These are phyloP conservation scores for Sylvia atricapilla DNA, from an alignment of 2,113 vertebrate genomes.

Conservation along the genomic window DNA sequence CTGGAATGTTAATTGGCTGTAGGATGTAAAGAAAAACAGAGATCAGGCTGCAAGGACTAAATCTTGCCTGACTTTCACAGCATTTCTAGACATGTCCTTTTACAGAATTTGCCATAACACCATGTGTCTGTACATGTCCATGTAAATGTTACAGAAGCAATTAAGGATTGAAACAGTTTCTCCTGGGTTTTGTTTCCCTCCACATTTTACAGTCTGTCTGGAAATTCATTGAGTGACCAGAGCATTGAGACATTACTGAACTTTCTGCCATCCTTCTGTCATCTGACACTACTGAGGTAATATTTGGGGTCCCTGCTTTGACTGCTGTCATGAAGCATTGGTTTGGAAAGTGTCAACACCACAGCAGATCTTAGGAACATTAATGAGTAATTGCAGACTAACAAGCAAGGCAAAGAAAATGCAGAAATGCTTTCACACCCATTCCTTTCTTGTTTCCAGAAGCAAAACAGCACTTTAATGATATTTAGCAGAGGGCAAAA, in stretches of 20 bases:
- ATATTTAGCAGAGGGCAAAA: background rate
- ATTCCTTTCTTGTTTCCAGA: background rate
- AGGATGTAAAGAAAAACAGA: background rate
- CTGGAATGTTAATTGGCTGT: background rate
- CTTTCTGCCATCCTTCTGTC: conserved; percentile 65
- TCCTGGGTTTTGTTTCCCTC: background rate
- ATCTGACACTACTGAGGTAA: conserved; percentile 81
- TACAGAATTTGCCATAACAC: background rate
- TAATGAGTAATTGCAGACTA: background rate
- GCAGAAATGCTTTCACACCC: background rate
- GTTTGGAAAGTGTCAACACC: background rate
- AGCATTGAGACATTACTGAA: conserved; percentile 73
- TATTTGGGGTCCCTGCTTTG: background rate
- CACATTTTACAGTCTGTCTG: conserved; percentile 76
- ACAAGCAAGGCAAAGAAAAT: background rate
- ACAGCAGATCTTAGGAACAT: background rate
- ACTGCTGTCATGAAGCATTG: background rate
- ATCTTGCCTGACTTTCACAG: background rate
- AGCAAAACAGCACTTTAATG: background rate
- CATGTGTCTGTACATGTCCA: background rate
- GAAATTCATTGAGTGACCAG: conserved; percentile 66
- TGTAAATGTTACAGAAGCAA: background rate
- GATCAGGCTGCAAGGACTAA: background rate
- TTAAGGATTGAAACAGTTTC: background rate
- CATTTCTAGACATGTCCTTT: background rate